Conservation (phyloP, 2,888 invertebrate genomes). For the Xanthorhoe designata region DNA sequence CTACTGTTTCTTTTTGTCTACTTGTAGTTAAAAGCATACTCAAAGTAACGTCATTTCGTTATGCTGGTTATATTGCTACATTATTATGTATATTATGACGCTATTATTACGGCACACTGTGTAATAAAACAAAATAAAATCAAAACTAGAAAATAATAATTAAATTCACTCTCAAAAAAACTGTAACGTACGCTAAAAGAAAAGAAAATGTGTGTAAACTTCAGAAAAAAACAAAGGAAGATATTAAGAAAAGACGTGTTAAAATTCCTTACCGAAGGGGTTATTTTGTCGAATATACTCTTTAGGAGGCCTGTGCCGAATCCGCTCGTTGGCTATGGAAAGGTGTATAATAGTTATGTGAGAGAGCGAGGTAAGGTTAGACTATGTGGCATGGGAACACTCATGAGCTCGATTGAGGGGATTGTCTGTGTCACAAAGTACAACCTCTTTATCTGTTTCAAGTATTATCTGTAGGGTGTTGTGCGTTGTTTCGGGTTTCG, state of each 20-base stretch:
- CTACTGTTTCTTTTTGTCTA: slow-evolving; percentile 73
- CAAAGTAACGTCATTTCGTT: slow-evolving; percentile 75
- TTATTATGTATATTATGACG: slow-evolving; percentile 69
- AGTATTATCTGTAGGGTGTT: slow-evolving; percentile 82
- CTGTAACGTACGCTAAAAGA: slow-evolving; percentile 66
- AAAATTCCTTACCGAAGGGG: slow-evolving; percentile 87
- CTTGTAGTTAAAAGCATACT: slow-evolving; percentile 77
- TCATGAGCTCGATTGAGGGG: slow-evolving; percentile 71
- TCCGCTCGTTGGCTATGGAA: slow-evolving; percentile 85
- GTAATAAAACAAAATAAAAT: slow-evolving; percentile 63
- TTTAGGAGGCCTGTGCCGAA: slow-evolving; percentile 86
- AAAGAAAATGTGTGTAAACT: slow-evolving; percentile 68
- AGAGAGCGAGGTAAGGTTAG: slow-evolving; percentile 80
- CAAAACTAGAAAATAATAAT: slow-evolving; percentile 70
- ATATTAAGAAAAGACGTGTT: slow-evolving; percentile 80
- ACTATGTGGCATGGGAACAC: slow-evolving; percentile 75
- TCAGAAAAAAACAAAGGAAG: slow-evolving; percentile 69
- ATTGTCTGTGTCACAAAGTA: slow-evolving; percentile 85
- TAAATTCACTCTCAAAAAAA: slow-evolving; percentile 72
- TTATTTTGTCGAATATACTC: slow-evolving; percentile 87
- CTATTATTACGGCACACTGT: slow-evolving; percentile 82
- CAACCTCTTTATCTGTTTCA: slow-evolving; percentile 83
- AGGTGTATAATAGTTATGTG: slow-evolving; percentile 85
- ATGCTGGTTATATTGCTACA: slow-evolving; percentile 77
- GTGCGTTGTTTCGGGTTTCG: slow-evolving; percentile 81